A percentile compares a stretch with the other conserved stretches of the same genome.
Evolutionary conservation across 2,888 invertebrate species (phyloP).

Genomic region (Spilarctia lutea): DNA sequence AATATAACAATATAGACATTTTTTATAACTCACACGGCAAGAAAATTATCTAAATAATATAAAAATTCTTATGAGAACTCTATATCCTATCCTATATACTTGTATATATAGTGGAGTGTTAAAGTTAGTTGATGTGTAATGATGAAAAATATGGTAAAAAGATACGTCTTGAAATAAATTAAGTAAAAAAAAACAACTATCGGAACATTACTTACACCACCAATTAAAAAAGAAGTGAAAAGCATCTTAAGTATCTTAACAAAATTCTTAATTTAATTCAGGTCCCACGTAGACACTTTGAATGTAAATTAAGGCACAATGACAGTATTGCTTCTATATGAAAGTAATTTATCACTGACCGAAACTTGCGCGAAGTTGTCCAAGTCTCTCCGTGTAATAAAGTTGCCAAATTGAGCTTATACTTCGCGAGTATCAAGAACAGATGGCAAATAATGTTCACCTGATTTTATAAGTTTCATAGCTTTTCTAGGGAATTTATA

Average conservation of each 20-base stretch:
- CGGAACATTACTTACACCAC: not conserved
- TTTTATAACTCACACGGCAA: no score
- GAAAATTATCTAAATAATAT: no score
- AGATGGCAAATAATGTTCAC: constrained; percentile 24
- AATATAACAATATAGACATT: no score
- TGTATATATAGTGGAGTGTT: no score
- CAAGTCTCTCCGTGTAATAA: constrained; percentile 43
- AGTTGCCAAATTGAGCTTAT: constrained; percentile 54
- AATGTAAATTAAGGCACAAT: constrained; percentile 43
- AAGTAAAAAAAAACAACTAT: not conserved
- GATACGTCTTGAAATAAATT: not conserved
- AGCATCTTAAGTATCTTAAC: constrained; percentile 14
- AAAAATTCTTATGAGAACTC: no score
- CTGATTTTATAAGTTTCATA: constrained; percentile 12
- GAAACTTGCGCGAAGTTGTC: constrained; percentile 41
- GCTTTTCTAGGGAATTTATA: not conserved
- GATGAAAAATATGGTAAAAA: not conserved
- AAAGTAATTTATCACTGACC: constrained; percentile 51
- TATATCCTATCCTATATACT: no score
- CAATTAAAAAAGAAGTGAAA: constrained; percentile 2
- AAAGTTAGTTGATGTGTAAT: no score
- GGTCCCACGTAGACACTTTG: constrained; percentile 20
- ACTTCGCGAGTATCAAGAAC: constrained; percentile 27
- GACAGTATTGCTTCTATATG: constrained; percentile 40
- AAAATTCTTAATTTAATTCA: constrained; percentile 12